A percentile compares a stretch with the other conserved stretches of the same genome.
Evolutionary conservation across 2,113 vertebrate genomes (phyloP).

Genomic region (Chloropsis hardwickii): DNA sequence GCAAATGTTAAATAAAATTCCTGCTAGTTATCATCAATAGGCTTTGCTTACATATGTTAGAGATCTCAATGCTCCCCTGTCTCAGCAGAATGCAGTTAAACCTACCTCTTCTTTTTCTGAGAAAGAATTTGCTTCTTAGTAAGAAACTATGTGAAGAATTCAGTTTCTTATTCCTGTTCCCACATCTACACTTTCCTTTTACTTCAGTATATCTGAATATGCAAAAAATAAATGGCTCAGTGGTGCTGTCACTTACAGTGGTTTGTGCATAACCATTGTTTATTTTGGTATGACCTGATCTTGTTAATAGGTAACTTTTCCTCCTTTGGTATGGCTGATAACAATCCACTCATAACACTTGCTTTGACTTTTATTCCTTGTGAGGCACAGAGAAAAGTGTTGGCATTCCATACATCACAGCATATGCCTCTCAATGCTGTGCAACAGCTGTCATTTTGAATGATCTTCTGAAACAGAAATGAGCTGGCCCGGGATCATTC

Average conservation of each 20-base stretch:
- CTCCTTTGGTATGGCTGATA: neutral
- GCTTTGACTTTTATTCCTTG: neutral
- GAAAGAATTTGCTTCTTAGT: neutral
- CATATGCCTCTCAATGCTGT: constrained; percentile 31
- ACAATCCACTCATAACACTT: neutral
- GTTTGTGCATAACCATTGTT: neutral
- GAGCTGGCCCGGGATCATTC: constrained; percentile 23
- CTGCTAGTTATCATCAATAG: neutral
- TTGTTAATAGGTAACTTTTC: neutral
- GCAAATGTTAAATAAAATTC: neutral
- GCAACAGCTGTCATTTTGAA: constrained; percentile 55
- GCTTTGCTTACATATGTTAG: neutral
- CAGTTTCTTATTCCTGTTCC: neutral
- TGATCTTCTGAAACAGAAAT: constrained; percentile 48
- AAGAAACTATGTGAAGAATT: neutral
- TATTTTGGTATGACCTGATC: neutral
- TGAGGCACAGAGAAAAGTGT: neutral
- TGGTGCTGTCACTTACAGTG: neutral
- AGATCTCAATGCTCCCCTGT: neutral
- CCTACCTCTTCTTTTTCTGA: neutral
- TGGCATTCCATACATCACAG: neutral
- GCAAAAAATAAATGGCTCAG: neutral
- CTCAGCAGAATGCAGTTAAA: neutral
- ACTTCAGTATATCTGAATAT: neutral
- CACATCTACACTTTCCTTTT: neutral